Evolutionary conservation across 92 coral and sea anemone species (phyloP), one percentile per base, ranked within the genome.

Genomic region (Paragorgia papillata): DNA sequence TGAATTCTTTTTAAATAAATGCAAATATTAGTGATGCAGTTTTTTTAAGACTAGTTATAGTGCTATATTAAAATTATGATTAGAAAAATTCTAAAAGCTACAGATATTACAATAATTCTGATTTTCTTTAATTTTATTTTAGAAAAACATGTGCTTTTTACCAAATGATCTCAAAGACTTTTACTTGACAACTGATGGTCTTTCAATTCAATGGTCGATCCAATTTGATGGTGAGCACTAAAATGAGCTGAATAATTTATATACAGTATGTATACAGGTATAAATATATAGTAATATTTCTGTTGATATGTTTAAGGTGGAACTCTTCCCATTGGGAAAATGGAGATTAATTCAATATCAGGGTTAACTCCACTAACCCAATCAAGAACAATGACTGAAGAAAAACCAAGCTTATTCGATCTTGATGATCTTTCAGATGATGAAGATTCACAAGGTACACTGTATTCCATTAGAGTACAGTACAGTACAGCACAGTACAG

Each of bases 281-380:
- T n/a, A n/a, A n/a, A n/a, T n/a, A n/a, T n/a, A n/a, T n/a, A n/a
- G n/a, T n/a, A n/a, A n/a, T n/a, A n/a, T n/a, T n/a, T n/a, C n/a
- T n/a, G n/a, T n/a, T n/a, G n/a, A n/a, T 37, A 37, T 37, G 24
- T 58, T 57, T 10, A 74, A 95, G 99, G 97, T 54, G 86, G 92
- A 78, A 86, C 90, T 53, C 84, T 95, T 51, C 97, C 88, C 9
- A 79, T 89, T 44, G 99, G 99, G 10, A 95, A 87, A 78, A 91
- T 95, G 97, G 99, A 95, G 75, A 86, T 95, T 57, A 95, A 95
- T 84, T 87, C 99, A 66, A 88, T 95, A 21, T 83, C 90, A 37
- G 84, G 89, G 8, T 49, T 95, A 19, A 69, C 83, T 10, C 78
- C 86, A 14, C 75, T 91, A n/a, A 82, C 82, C 57, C 74, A 70